Evolutionary conservation across 1,140 invertebrate species (phyloP).

Genomic region (Drosophila fuyamai): DNA sequence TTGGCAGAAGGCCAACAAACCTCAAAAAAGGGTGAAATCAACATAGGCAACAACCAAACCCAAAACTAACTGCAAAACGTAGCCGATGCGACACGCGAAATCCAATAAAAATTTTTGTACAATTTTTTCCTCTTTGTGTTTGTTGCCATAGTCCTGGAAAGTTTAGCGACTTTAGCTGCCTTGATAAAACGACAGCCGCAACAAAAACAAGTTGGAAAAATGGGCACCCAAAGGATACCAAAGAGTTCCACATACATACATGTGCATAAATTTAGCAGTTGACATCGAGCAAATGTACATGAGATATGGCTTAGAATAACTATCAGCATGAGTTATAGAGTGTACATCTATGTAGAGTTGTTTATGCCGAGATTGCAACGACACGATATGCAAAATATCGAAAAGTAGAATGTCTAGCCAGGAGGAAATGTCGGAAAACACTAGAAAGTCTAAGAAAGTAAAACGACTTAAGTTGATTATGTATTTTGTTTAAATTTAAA

Average conservation of each 20-base stretch:
- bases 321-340: slow-evolving; percentile 49
- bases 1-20: slow-evolving; percentile 70
- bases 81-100: slow-evolving; percentile 70
- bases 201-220: slow-evolving; percentile 21
- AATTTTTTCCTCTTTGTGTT: slow-evolving; percentile 27
- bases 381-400: slow-evolving; percentile 42
- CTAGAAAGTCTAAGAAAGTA: neutral
- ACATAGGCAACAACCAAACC: slow-evolving; percentile 34
- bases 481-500: neutral
- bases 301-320: slow-evolving; percentile 71
- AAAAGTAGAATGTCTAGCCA: slow-evolving; percentile 35
- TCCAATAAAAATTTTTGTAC: slow-evolving; percentile 74
- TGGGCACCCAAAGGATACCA: slow-evolving; percentile 35
- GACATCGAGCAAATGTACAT: slow-evolving; percentile 72
- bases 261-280: slow-evolving; percentile 73
- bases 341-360: slow-evolving; percentile 33
- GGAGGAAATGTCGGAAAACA: neutral
- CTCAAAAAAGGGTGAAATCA: slow-evolving; percentile 44
- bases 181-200: slow-evolving; percentile 62
- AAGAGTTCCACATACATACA: slow-evolving; percentile 32
- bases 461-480: neutral
- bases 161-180: slow-evolving; percentile 63
- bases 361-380: slow-evolving; percentile 39
- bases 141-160: slow-evolving; percentile 41
- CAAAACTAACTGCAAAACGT: slow-evolving; percentile 54